A percentile compares a stretch with the other conserved stretches of the same genome.
These are phyloP conservation scores for Semotilus atromaculatus DNA, from an alignment of 2,797 vertebrate species.

Conservation along the genomic window DNA sequence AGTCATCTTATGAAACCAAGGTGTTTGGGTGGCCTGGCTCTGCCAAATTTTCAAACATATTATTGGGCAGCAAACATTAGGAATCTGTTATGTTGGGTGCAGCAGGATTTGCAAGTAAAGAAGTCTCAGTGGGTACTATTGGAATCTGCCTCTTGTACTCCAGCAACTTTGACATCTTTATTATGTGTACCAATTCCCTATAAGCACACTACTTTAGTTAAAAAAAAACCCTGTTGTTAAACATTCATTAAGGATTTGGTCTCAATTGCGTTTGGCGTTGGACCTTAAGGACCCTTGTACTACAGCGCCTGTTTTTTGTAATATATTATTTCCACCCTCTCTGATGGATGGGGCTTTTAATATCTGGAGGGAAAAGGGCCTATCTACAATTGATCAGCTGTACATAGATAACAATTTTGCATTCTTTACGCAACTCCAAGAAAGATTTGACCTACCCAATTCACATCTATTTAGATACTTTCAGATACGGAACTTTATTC, in stretches of 20 bases:
- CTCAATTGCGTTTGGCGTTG: no score
- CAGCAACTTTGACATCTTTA: background rate
- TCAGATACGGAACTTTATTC: no score
- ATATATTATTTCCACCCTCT: background rate
- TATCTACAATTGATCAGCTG: background rate
- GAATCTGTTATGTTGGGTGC: background rate
- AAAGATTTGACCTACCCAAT: background rate
- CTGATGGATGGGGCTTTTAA: background rate
- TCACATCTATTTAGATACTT: no score
- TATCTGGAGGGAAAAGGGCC: background rate
- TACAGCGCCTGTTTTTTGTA: background rate
- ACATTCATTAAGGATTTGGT: background rate
- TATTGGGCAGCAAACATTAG: background rate
- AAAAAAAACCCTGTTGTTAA: background rate
- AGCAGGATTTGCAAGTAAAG: background rate
- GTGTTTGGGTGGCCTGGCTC: background rate
- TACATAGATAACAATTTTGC: background rate
- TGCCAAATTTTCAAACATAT: background rate
- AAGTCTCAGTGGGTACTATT: background rate
- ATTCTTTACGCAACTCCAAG: background rate
- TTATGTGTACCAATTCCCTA: background rate
- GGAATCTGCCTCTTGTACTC: background rate
- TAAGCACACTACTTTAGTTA: background rate
- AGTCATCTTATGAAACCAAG: background rate
- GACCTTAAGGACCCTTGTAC: background rate